Conservation (phyloP, 2,888 invertebrate genomes). For the Neuroscelio doddi region DNA sequence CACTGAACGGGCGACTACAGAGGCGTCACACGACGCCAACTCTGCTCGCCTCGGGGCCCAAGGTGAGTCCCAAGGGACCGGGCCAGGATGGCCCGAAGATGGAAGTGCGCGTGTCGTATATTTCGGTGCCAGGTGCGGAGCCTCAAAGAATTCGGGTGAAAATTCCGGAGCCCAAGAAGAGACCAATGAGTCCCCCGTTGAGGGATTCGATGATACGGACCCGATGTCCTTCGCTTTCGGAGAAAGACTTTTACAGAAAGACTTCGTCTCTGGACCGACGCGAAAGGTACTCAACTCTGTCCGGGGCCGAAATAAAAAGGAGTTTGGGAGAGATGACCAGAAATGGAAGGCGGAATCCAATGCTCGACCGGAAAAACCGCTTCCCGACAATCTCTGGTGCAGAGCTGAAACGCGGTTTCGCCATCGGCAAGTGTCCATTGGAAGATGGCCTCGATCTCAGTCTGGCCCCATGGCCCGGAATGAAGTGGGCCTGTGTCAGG, state of each 20-base stretch:
- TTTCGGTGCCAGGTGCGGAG: constrained; percentile 61
- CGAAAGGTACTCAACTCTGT: constrained; percentile 66
- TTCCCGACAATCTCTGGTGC: constrained; percentile 67
- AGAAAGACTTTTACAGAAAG: constrained; percentile 67
- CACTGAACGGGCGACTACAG: constrained; percentile 26
- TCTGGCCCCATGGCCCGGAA: constrained; percentile 84
- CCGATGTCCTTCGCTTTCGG: constrained; percentile 64
- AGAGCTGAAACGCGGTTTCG: constrained; percentile 61
- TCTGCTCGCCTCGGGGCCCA: constrained; percentile 39
- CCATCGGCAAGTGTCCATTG: constrained; percentile 71
- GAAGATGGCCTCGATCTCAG: constrained; percentile 73
- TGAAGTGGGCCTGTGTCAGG: constrained; percentile 87
- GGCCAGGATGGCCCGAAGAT: constrained; percentile 61
- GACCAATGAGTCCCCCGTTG: constrained; percentile 59
- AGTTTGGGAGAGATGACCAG: constrained; percentile 29
- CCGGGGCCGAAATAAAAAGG: constrained; percentile 51
- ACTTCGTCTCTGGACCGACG: constrained; percentile 62
- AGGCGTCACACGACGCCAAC: constrained; percentile 48
- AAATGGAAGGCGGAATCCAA: constrained; percentile 54
- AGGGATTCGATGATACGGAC: constrained; percentile 49
- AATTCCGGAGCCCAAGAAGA: constrained; percentile 66
- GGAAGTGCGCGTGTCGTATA: constrained; percentile 67
- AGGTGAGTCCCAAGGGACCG: constrained; percentile 67
- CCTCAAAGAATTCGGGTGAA: constrained; percentile 65
- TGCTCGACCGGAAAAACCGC: constrained; percentile 65